Conservation (phyloP, 2,797 vertebrate genomes). For the Anabas testudineus region DNA sequence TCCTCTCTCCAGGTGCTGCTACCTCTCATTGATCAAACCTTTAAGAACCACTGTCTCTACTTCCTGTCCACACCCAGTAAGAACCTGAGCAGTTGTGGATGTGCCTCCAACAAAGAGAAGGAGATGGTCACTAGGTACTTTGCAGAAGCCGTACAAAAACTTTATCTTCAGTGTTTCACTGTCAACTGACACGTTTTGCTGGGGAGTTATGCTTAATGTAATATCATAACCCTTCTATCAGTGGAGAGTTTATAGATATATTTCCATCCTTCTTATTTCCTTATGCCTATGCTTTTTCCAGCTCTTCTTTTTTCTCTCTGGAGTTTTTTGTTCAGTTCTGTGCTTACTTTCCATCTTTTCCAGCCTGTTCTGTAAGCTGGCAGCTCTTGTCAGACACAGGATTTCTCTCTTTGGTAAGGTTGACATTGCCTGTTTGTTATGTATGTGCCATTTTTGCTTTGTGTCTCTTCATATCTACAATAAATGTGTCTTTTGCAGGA, state of each 20-base stretch:
- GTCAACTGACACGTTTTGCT: not conserved
- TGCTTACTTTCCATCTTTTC: conserved; percentile 63
- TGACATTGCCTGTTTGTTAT: conserved; percentile 24
- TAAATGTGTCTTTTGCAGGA: conserved; percentile 80
- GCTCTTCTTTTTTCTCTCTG: conserved; percentile 35
- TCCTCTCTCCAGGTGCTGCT: conserved; percentile 88
- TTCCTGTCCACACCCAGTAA: conserved; percentile 96
- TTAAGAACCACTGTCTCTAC: conserved; percentile 97
- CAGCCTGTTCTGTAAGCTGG: conserved; percentile 99
- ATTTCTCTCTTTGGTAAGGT: conserved; percentile 99
- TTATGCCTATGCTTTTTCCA: conserved; percentile 14
- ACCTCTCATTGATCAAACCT: conserved; percentile 95
- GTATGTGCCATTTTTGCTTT: conserved; percentile 18
- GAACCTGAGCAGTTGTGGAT: conserved; percentile 94
- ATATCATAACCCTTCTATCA: not conserved
- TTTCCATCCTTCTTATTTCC: conserved; percentile 35
- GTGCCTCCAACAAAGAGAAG: conserved; percentile 98
- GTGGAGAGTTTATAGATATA: not conserved
- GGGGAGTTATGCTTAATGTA: not conserved
- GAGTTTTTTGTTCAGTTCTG: conserved; percentile 60
- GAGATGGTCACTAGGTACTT: conserved; percentile 97
- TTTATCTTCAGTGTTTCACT: not conserved
- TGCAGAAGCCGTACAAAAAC: not conserved
- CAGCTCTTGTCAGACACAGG: conserved; percentile 99
- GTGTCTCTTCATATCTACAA: conserved; percentile 16